Percentiles rank a stretch among this genome's conserved stretches.
phyloP scores from a whole-genome alignment of 2,113 vertebrate genomes.

The Mixornis gularis region DNA sequence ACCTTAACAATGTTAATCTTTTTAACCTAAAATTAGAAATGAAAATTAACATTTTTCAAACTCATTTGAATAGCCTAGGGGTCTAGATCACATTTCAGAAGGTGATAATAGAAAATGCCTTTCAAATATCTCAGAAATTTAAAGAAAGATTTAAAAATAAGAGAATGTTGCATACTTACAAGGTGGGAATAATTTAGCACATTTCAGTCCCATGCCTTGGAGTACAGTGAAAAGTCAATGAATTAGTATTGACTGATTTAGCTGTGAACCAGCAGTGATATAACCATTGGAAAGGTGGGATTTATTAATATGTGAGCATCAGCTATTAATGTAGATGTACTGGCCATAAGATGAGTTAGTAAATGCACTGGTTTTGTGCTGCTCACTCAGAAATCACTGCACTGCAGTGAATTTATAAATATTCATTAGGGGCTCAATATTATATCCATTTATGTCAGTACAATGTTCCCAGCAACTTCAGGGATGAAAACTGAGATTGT shows the following conservation, averaged over 20 bases:
- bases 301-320: background rate
- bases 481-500: background rate
- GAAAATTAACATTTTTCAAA: background rate
- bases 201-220: background rate
- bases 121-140: background rate
- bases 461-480: background rate
- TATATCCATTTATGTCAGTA: background rate
- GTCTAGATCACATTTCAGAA: background rate
- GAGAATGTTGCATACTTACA: background rate
- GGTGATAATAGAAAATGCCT: background rate
- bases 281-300: background rate
- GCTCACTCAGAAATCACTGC: background rate
- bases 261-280: background rate
- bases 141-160: background rate
- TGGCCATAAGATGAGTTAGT: background rate
- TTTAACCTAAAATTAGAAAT: background rate
- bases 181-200: background rate
- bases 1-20: fast-evolving
- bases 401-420: background rate
- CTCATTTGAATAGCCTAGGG: background rate
- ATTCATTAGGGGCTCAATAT: background rate
- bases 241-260: background rate
- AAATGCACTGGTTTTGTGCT: background rate
- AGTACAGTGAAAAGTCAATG: background rate
- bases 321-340: background rate